Base-by-base conservation (phyloP, 2,113 vertebrate species). In the Apodemus speciosus region DNA sequence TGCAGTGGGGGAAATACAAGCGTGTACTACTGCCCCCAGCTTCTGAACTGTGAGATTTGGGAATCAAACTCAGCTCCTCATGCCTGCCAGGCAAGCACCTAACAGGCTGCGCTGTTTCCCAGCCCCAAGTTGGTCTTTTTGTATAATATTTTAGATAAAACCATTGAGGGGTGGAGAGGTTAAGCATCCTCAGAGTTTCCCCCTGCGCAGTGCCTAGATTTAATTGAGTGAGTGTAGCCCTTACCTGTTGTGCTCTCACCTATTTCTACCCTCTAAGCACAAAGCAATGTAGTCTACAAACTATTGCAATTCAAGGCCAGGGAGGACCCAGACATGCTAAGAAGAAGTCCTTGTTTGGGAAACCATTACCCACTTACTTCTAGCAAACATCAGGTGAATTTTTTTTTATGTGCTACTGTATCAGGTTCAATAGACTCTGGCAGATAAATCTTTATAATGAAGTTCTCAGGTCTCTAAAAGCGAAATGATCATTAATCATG, bases 401-500 rank as follows among this genome's bases (percentile, higher is more conserved):
- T 69, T 27, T 88, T 64, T 81, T 35, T 27, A 51, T 71, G 13
- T 38, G 35, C 10, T 58, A 32, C 66, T 79, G 32, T 89, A 95
- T 5, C 53, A 93, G 76, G 62, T 71, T 46, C 15, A 56, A 88
- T 93, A 40, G 46, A 32, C 91, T 62, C 84, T n/a, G 21, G 23
- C 43, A 38, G 38, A n/a, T 60, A 69, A 69, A 46, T 75, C 58
- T 89, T 85, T 46, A 64, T 27, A 83, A 95, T n/a, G 20, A 96
- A 71, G 43, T 86, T 83, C 66, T 83, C 60, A 66, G 56, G 25
- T 83, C 58, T 62, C 38, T 18, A 30, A 62, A 56, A 91, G 38
- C 40, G 91, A 69, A 91, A 68, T 95, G 43, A 16, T 69, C 40
- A 10, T 86, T 9, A 35, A 40, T 86, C 58, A 69, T 62, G 18